Evolutionary conservation across 2,888 invertebrate genomes (phyloP).

Genomic region (Diarsia dahlii): DNA sequence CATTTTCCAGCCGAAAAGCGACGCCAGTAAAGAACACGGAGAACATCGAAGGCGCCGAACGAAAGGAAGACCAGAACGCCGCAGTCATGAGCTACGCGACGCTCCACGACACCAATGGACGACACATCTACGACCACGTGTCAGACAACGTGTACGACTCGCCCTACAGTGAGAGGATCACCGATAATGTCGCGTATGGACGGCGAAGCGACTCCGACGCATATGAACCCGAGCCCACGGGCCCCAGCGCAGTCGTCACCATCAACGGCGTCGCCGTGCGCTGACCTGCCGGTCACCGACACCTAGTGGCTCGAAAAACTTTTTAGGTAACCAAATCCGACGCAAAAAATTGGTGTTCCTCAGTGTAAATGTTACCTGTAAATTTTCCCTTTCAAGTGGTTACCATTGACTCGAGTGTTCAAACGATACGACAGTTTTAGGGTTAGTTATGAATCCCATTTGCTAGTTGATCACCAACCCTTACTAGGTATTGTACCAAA

Average conservation of each 20-base stretch:
- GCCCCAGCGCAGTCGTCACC: conserved; percentile 92
- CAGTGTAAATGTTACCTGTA: conserved; percentile 67
- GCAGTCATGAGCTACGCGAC: conserved; percentile 97
- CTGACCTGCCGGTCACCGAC: conserved; percentile 80
- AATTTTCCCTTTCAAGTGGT: conserved; percentile 63
- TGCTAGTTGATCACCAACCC: conserved; percentile 77
- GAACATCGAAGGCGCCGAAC: conserved; percentile 96
- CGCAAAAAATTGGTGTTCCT: conserved; percentile 67
- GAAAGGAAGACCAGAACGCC: conserved; percentile 96
- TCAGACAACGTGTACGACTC: conserved; percentile 94
- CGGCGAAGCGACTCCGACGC: conserved; percentile 87
- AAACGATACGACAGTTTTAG: conserved; percentile 75
- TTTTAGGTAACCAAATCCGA: conserved; percentile 69
- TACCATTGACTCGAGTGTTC: conserved; percentile 74
- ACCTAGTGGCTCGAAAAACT: conserved; percentile 57
- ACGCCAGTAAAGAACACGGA: conserved; percentile 97
- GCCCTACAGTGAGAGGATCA: conserved; percentile 92
- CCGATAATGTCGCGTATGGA: conserved; percentile 87
- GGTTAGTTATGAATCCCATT: conserved; percentile 62
- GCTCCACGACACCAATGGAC: conserved; percentile 92
- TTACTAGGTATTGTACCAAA: conserved; percentile 89
- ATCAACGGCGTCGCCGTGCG: conserved; percentile 97
- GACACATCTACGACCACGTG: conserved; percentile 88
- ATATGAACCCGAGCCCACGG: conserved; percentile 93
- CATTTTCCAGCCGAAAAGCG: conserved; percentile 93